These are phyloP conservation scores for Poeciliopsis paucimaculata DNA, from an alignment of 2,797 vertebrate genomes.

Conservation along the genomic window DNA sequence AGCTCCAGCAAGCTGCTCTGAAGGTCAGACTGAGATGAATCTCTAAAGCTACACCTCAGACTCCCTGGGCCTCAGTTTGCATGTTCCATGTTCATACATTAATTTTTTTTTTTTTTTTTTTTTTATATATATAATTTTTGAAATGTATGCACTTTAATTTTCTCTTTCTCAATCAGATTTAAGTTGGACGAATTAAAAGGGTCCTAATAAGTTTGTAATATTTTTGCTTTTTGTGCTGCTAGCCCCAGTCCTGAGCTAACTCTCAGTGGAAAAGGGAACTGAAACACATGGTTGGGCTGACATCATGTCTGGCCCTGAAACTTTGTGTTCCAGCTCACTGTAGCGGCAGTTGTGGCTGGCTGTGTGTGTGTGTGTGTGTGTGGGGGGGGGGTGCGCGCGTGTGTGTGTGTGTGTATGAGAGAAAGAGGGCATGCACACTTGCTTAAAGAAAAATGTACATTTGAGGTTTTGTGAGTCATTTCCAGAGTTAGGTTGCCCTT, in stretches of 20 bases:
- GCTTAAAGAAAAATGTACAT: slow-evolving; percentile 24
- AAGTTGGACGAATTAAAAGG: neutral
- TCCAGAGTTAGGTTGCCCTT: slow-evolving; percentile 41
- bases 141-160: neutral
- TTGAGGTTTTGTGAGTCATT: slow-evolving; percentile 58
- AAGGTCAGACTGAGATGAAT: neutral
- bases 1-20: neutral
- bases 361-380: slow-evolving; percentile 7
- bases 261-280: slow-evolving; percentile 60
- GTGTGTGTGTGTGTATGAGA: slow-evolving; percentile 2
- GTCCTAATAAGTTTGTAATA: neutral
- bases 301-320: slow-evolving; percentile 59
- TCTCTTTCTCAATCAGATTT: neutral
- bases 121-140: neutral
- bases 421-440: neutral
- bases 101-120: too few relatives aligned
- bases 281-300: slow-evolving; percentile 61
- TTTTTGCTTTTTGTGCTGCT: slow-evolving; percentile 27
- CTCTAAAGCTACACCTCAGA: neutral
- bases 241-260: slow-evolving; percentile 31
- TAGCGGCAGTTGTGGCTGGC: slow-evolving; percentile 24
- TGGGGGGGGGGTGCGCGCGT: neutral
- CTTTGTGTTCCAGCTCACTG: slow-evolving; percentile 25
- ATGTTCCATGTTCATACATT: neutral
- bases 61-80: neutral